A percentile compares a stretch with the other conserved stretches of the same genome.
These are phyloP conservation scores for Myopa testacea DNA, from an alignment of 2,888 invertebrate species.

Conservation along the genomic window DNA sequence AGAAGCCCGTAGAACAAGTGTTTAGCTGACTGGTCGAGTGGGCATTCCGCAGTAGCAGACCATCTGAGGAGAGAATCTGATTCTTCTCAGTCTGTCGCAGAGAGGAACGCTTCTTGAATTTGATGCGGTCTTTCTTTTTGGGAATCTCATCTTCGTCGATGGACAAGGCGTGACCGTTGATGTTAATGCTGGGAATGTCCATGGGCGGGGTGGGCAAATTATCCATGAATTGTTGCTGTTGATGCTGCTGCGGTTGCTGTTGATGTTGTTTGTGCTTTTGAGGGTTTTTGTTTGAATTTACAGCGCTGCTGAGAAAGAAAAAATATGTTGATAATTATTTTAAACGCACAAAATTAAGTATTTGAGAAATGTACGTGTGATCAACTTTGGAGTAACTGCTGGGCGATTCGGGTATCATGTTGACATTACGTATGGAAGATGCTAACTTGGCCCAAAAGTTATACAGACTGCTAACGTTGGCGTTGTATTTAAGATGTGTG, in stretches of 20 bases:
- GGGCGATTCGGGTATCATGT: conserved; percentile 39
- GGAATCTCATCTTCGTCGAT: conserved; percentile 40
- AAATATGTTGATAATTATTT: not conserved
- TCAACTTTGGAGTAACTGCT: conserved; percentile 44
- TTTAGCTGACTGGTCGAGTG: conserved; percentile 58
- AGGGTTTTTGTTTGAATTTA: not conserved
- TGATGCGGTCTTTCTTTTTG: conserved; percentile 43
- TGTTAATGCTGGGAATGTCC: conserved; percentile 49
- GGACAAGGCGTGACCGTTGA: conserved; percentile 43
- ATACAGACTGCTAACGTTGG: conserved; percentile 70
- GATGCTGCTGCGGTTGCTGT: not conserved
- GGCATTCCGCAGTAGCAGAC: conserved; percentile 52
- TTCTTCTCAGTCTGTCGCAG: conserved; percentile 30
- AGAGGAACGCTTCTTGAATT: conserved; percentile 42
- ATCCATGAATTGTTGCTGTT: not conserved
- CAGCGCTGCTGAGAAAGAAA: not conserved
- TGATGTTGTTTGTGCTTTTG: not conserved
- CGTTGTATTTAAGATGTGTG: conserved; percentile 73
- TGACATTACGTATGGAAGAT: conserved; percentile 68
- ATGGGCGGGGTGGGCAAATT: conserved; percentile 38
- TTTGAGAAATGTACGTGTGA: not conserved
- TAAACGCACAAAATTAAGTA: not conserved
- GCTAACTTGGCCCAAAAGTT: conserved; percentile 80
- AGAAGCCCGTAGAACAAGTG: not conserved
- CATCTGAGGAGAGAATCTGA: conserved; percentile 23